Evolutionary conservation across 2,797 vertebrate genomes (phyloP).

Genomic region (Pachyuromys duprasi): DNA sequence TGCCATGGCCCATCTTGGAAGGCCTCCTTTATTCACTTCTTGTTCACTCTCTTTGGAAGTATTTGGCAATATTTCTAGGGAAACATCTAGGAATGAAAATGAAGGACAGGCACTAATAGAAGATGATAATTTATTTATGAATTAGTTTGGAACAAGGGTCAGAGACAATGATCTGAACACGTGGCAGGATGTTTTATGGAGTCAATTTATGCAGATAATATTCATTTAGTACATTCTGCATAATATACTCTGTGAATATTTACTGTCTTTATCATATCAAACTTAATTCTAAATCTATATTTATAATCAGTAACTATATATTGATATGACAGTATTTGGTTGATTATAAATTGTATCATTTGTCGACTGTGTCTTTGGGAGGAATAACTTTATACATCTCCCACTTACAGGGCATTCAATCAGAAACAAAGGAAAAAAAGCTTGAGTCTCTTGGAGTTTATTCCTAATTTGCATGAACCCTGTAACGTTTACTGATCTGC

Average conservation of each 20-base stretch:
- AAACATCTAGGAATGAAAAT: constrained; percentile 22
- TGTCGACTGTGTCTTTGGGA: not conserved
- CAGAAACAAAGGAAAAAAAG: constrained; percentile 46
- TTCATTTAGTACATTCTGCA: not conserved
- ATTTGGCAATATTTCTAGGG: not conserved
- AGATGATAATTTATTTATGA: not conserved
- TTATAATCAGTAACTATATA: not conserved
- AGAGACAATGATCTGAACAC: not conserved
- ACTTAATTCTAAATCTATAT: constrained; percentile 48
- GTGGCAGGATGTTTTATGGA: not conserved
- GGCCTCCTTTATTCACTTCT: not conserved
- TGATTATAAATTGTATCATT: constrained; percentile 47
- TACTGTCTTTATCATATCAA: constrained; percentile 22
- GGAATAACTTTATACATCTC: constrained; percentile 25
- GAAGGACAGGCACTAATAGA: not conserved
- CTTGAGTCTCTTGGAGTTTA: constrained; percentile 42
- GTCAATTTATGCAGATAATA: not conserved
- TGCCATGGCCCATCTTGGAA: not conserved
- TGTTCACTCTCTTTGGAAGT: not conserved
- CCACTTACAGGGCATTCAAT: not conserved
- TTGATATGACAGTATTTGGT: not conserved
- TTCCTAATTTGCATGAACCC: constrained; percentile 50
- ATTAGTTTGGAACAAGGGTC: not conserved
- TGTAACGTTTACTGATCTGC: constrained; percentile 2
- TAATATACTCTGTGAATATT: not conserved